Percentiles rank a stretch among this genome's conserved stretches.
Evolutionary conservation across 1,140 invertebrate species (phyloP).

Genomic region (Danaus melanippus): DNA sequence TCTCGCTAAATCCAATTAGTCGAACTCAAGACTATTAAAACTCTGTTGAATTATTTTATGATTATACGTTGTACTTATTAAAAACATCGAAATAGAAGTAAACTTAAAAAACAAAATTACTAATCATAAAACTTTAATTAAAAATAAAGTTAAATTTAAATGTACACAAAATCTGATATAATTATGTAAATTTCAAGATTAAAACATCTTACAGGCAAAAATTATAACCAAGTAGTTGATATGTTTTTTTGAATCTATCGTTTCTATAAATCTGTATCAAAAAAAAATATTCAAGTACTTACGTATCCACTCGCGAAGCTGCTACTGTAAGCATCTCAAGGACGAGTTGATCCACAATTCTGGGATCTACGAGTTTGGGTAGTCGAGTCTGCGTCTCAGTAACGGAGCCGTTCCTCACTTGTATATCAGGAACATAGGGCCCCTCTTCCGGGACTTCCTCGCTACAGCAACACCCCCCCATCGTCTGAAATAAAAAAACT

Average conservation of each 20-base stretch:
- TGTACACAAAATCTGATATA: neutral
- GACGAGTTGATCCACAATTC: conserved; percentile 80
- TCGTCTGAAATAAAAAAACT: conserved; percentile 35
- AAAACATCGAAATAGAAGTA: too few relatives aligned
- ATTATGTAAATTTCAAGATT: neutral
- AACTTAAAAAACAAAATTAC: neutral
- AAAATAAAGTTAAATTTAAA: neutral
- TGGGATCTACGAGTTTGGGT: conserved; percentile 46
- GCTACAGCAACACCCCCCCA: conserved; percentile 79
- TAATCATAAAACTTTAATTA: conserved; percentile 1
- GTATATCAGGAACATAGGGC: conserved; percentile 39
- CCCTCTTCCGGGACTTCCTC: conserved; percentile 54
- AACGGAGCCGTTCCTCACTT: conserved; percentile 10
- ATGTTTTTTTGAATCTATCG: too few relatives aligned
- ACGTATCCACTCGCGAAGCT: conserved; percentile 85
- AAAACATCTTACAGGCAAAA: neutral
- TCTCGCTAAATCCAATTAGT: too few relatives aligned
- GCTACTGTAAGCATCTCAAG: conserved; percentile 86
- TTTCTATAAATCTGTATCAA: too few relatives aligned
- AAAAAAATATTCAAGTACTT: conserved; percentile 18
- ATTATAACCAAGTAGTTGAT: too few relatives aligned
- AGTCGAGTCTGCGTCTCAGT: conserved; percentile 20
- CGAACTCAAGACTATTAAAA: too few relatives aligned
- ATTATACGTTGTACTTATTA: too few relatives aligned
- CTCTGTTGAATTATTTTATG: too few relatives aligned